Conservation (phyloP, 2,113 vertebrate genomes). For the Cephalopholis sonnerati region DNA sequence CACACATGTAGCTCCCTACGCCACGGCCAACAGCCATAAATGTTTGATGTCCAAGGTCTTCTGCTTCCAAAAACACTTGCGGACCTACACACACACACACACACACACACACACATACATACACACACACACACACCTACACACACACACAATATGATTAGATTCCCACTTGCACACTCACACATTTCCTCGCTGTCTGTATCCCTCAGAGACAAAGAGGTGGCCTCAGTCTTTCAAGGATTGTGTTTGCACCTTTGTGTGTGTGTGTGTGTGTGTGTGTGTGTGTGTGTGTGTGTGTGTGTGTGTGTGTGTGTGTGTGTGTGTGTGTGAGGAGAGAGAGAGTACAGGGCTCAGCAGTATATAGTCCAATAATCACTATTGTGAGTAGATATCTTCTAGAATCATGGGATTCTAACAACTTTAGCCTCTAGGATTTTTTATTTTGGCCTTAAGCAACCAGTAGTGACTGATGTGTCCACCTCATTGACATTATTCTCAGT, state of each 20-base stretch:
- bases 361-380: neutral
- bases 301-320: neutral
- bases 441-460: neutral
- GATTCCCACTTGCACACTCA: neutral
- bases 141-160: neutral
- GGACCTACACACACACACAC: conserved; percentile 3
- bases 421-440: no score
- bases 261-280: neutral
- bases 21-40: conserved; percentile 40
- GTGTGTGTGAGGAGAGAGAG: neutral
- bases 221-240: neutral
- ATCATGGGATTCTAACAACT: neutral
- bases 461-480: neutral
- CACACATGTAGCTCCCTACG: conserved; percentile 31
- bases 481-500: no score
- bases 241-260: neutral
- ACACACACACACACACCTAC: neutral
- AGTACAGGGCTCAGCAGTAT: neutral
- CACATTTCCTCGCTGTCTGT: neutral
- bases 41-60: conserved; percentile 61
- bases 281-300: neutral
- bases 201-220: neutral
- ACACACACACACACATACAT: neutral
- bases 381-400: neutral
- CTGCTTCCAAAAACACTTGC: conserved; percentile 30